Conservation (phyloP, 2,113 vertebrate species). For the Caretta caretta region DNA sequence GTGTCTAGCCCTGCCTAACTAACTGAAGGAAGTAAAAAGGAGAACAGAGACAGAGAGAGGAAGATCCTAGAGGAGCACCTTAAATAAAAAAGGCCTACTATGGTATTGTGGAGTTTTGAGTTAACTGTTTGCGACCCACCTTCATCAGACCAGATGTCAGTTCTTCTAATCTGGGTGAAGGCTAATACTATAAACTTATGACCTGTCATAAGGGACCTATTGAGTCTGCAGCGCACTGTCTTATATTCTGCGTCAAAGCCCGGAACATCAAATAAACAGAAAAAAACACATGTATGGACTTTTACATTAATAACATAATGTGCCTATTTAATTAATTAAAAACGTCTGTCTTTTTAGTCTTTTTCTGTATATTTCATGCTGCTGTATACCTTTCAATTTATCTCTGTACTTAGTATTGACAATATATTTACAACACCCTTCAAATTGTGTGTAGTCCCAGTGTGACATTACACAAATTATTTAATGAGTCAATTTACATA, state of each 20-base stretch:
- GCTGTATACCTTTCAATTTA: background rate
- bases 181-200: background rate
- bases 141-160: background rate
- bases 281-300: background rate
- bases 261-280: background rate
- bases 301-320: background rate
- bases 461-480: background rate
- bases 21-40: conserved; percentile 61
- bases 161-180: background rate
- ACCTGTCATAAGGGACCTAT: background rate
- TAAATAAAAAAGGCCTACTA: conserved; percentile 7
- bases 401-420: background rate
- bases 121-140: conserved; percentile 30
- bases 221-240: background rate
- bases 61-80: conserved; percentile 61
- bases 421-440: background rate
- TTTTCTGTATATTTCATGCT: background rate
- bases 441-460: rapidly evolving
- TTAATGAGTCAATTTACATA: background rate
- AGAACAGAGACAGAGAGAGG: conserved; percentile 71
- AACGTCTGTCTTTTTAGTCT: background rate
- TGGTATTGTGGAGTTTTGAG: background rate
- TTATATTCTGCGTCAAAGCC: background rate
- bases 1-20: conserved; percentile 50
- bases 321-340: background rate